Evolutionary conservation across 2,113 vertebrate species (phyloP), one percentile per base, ranked within the genome.

Genomic region (Cryptoleucopteryx plumbea): DNA sequence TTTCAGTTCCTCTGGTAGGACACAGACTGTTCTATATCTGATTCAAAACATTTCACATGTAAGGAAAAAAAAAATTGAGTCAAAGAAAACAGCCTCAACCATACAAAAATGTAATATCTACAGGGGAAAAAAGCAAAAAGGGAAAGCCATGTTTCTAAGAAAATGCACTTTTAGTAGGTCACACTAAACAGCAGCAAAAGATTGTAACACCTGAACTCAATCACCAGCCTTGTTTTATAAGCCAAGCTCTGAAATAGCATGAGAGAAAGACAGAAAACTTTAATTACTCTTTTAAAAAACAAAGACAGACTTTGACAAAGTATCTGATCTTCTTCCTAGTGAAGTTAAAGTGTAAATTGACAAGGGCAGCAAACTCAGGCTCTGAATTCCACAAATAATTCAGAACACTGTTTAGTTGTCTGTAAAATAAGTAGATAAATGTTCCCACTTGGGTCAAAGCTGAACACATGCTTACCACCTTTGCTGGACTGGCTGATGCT

Each of bases 1-100:
- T 90, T 96, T 93, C 55, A 52, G 63, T 66, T 95, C 68, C 52
- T 86, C 52, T 32, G 21, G 66, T 34, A 86, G 82, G 77, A 95
- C 70, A 53, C 8, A 89, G 40, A 91, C 42, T 58, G 34, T 86
- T 78, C 65, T 75, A 16, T 68, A 86, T 26, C 56, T 74, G 56
- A 71, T 67, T 82, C 52, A 82, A 90, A 94, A 63, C 29, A 34
- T 43, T 94, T 67, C 75, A 92, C 20, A 43, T 55, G 11, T 59
- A 74, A 65, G n/a, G 10, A 34, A 47, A 32, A 58, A 58, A 81
- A 74, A 82, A 34, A 56, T 29, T 2, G 10, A 87, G 8, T 63
- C 16, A 77, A 62, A 77, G 47, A 81, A 68, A 88, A n/a, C 26
- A 81, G 10, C 38, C 27, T 85, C 48, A 72, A 45, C 6, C 11